phyloP scores from a whole-genome alignment of 2,888 invertebrate genomes.

The Magallana nippona region DNA sequence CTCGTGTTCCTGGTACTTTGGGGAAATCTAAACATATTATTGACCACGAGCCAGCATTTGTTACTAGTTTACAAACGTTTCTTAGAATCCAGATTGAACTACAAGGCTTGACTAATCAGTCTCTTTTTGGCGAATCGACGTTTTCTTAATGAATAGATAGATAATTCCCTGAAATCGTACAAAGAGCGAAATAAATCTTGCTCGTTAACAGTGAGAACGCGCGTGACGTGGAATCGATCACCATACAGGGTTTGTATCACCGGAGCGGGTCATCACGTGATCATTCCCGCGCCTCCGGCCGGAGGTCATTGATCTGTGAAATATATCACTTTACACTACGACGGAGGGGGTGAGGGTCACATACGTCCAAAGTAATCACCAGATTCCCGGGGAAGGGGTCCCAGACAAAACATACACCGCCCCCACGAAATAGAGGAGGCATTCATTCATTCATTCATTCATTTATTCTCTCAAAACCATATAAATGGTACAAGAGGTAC shows the following conservation, averaged over 20 bases:
- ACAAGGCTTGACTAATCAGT: too few relatives aligned
- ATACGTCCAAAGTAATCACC: background rate
- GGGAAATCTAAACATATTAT: too few relatives aligned
- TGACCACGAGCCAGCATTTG: too few relatives aligned
- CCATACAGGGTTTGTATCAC: background rate
- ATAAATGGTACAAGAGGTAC: too few relatives aligned
- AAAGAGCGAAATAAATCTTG: constrained; percentile 11
- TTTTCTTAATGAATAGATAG: too few relatives aligned
- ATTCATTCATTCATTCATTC: too few relatives aligned
- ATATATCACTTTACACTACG: constrained; percentile 11
- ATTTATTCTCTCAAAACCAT: too few relatives aligned
- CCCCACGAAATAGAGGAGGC: too few relatives aligned
- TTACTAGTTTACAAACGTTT: too few relatives aligned
- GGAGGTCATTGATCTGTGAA: background rate
- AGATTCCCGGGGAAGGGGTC: background rate
- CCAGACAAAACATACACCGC: background rate
- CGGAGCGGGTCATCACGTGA: constrained; percentile 12
- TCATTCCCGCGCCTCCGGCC: background rate
- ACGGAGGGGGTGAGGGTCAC: background rate
- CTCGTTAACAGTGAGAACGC: background rate
- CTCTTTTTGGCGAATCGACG: too few relatives aligned
- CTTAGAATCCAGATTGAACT: too few relatives aligned
- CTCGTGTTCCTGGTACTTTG: too few relatives aligned
- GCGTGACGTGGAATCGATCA: background rate
- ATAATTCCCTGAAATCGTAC: background rate